Evolutionary conservation across 1,140 invertebrate species (phyloP).

Genomic region (Halesus radiatus): DNA sequence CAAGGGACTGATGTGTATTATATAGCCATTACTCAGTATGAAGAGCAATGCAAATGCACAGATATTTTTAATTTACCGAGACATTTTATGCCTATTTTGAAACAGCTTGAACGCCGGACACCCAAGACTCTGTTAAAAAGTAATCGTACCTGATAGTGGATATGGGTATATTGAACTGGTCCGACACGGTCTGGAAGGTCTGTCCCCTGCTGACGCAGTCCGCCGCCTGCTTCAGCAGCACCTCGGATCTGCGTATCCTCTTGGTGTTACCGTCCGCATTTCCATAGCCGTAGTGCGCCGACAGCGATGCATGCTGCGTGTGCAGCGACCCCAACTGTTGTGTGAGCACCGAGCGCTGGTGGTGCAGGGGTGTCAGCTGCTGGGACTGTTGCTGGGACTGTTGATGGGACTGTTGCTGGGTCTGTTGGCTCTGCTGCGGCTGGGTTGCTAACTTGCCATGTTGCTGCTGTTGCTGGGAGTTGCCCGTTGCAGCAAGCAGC

Average conservation of each 20-base stretch:
- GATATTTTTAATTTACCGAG: no score
- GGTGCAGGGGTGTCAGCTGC: background rate
- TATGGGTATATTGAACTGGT: constrained; percentile 87
- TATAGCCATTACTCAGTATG: no score
- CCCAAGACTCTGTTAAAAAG: no score
- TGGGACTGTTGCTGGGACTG: background rate
- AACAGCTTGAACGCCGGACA: no score
- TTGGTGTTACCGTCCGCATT: constrained; percentile 60
- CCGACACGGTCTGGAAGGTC: constrained; percentile 86
- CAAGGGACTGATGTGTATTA: no score
- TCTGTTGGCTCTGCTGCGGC: constrained; percentile 1
- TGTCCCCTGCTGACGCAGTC: constrained; percentile 84
- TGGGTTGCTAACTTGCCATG: background rate
- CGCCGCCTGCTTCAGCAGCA: constrained; percentile 81
- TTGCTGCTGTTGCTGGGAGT: constrained; percentile 34
- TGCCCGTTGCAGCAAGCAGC: constrained; percentile 49
- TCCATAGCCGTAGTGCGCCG: background rate
- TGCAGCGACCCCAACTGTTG: constrained; percentile 28
- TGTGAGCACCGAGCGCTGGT: background rate
- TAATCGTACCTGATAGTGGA: constrained; percentile 77
- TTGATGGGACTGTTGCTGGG: background rate
- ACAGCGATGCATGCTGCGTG: background rate
- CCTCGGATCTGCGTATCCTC: constrained; percentile 78
- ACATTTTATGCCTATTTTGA: no score
- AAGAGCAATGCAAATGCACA: no score